Evolutionary conservation across 2,797 vertebrate species (phyloP), one percentile per base, ranked within the genome.

Genomic region (Potorous gilbertii): DNA sequence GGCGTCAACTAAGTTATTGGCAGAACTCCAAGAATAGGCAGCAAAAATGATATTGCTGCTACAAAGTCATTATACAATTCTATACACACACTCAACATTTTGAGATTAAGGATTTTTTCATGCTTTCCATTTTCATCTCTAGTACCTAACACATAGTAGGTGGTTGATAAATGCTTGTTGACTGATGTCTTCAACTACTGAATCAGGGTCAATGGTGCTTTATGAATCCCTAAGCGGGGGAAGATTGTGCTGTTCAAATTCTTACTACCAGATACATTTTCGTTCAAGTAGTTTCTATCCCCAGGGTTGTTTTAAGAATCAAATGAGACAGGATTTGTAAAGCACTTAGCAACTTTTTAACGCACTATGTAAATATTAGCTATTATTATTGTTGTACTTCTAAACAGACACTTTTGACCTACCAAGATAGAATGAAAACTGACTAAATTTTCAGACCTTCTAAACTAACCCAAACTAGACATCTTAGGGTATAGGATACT

Each of bases 1-100:
- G 31, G 28, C 87, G 55, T 21, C 55, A 52, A 14, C 31, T 1
- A 3, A 57, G 55, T 87, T 90, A 89, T 87, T 0, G 31, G 40
- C 52, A 87, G 5, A 21, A 31, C 3, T 62, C 81, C 21, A 54
- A 18, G 54, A 31, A n/a, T 0, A 8, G 34, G 54, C 34, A 34
- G 46, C 54, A 14, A 16, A 74, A 87, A 2, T 0, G 5, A 55
- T 55, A 31, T 55, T 90, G 59, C 52, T 3, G 24, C 14, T 0
- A 24, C 5, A 9, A 1, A 24, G 94, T 11, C 40, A 87, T 81
- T 46, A 50, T 46, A 56, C 34, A 0, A 40, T 56, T 54, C 55
- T 0, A 28, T 46, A 40, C 31, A 54, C 46, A 57, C 54, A 55
- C 34, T 90, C 93, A 2, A 28, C 27, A 57, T 9, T 1, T 81